phyloP scores from a whole-genome alignment of 2,797 vertebrate species.

The Macroramphosus scolopax region DNA sequence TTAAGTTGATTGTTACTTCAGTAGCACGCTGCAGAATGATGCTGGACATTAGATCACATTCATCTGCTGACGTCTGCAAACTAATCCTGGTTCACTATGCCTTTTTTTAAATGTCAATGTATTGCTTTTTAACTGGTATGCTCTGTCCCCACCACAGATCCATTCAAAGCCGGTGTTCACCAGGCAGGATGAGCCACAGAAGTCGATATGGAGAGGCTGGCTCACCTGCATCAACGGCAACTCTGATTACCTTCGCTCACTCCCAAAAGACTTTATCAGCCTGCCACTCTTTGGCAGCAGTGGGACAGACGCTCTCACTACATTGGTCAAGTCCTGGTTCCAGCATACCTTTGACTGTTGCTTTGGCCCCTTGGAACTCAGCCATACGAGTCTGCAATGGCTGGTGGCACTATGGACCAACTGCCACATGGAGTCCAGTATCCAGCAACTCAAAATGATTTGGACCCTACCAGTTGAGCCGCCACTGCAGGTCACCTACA shows the following conservation, averaged over 20 bases:
- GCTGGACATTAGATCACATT: no score
- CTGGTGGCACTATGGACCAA: conserved; percentile 89
- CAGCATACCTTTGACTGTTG: conserved; percentile 89
- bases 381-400: conserved; percentile 85
- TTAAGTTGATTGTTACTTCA: no score
- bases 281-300: conserved; percentile 86
- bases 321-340: conserved; percentile 87
- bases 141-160: conserved; percentile 69
- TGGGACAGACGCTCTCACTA: conserved; percentile 77
- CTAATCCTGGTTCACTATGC: no score
- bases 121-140: no score
- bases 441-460: conserved; percentile 76
- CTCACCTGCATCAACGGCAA: conserved; percentile 85
- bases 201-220: conserved; percentile 86
- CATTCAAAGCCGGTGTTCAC: conserved; percentile 65
- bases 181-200: conserved; percentile 65
- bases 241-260: conserved; percentile 71
- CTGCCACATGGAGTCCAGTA: conserved; percentile 70
- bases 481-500: conserved; percentile 82
- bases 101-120: no score
- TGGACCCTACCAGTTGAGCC: conserved; percentile 83
- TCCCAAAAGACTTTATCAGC: conserved; percentile 83
- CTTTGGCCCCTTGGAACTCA: conserved; percentile 83
- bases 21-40: no score
- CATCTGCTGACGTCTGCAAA: no score